Base-by-base conservation (phyloP, 2,888 invertebrate species). In the Amitus sp. region DNA sequence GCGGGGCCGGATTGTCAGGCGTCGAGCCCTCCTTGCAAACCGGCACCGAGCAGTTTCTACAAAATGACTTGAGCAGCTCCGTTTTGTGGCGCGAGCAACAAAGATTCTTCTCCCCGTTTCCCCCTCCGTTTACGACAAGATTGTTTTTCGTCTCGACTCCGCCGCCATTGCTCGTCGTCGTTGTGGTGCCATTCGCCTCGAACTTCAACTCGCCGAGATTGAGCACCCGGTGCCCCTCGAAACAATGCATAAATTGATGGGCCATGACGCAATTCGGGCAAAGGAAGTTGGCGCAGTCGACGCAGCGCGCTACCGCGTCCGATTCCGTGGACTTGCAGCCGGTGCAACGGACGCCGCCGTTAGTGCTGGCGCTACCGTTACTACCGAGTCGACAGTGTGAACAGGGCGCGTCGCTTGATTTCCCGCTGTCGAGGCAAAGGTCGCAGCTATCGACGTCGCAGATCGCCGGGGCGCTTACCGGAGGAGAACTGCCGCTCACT, bases 201-300 rank as follows among this genome's bases (percentile, higher is more conserved):
- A 89, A 87, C 78, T 89, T 90, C 51, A 89, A 77, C 65, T 90
- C 89, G 34, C 84, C 80, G 73, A 92, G 85, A 63, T 90, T 87
- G 72, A 93, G 87, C 60, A 97, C 95, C 57, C 95, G 90, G 84
- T 98, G 97, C 65, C 96, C 96, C 82, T 96, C 96, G 83, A 98
- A 98, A 83, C 97, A 98, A 83, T 97, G 96, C 97, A 98, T 98
- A 83, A 94, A 96, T 85, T 97, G 95, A 84, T 98, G 98, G 65
- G 98, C 98, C 90, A 96, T 96, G 76, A 96, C 95, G 88, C 98
- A 98, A 83, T 96, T 96, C 59, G 94, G 91, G 85, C 98, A 98
- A 72, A 99, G 89, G 82, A 93, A 95, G 82, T 96, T 96, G 77
- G 94, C 93, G 84, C 98, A 99, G 83, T 98, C 97, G 77, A 95